Evolutionary conservation across 53 echinoderm and acorn worm species (phyloP).

Genomic region (Holothuria scabra): DNA sequence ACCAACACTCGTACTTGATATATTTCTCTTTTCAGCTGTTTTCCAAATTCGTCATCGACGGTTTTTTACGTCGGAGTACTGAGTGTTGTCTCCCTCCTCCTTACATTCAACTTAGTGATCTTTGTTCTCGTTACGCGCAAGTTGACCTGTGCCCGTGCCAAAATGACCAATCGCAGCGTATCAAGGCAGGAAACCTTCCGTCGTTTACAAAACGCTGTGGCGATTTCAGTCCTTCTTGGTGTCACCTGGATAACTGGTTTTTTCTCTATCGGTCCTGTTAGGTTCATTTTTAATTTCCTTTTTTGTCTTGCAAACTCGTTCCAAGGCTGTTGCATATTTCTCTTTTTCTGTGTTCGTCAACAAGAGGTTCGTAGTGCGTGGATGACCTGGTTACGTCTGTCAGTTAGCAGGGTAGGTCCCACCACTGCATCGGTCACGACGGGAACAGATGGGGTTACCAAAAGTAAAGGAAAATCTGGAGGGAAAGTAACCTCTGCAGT

Average conservation of each 20-base stretch:
- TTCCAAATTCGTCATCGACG: not conserved
- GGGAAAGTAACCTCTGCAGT: not conserved
- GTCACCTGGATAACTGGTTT: slow-evolving; percentile 85
- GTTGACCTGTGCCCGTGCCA: slow-evolving; percentile 36
- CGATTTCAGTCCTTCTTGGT: slow-evolving; percentile 71
- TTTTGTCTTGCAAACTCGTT: slow-evolving; percentile 80
- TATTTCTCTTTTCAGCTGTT: slow-evolving; percentile 10
- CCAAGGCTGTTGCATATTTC: slow-evolving; percentile 78
- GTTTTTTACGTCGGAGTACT: slow-evolving; percentile 35
- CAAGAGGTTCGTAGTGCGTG: slow-evolving; percentile 61
- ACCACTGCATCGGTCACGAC: not conserved
- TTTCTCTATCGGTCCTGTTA: slow-evolving; percentile 55
- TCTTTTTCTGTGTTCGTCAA: slow-evolving; percentile 75
- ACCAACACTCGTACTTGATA: no score
- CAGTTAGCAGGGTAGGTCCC: not conserved
- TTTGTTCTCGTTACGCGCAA: slow-evolving; percentile 51
- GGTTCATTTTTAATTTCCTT: slow-evolving; percentile 65
- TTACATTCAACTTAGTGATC: slow-evolving; percentile 53
- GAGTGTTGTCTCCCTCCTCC: slow-evolving; percentile 32
- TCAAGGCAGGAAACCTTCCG: slow-evolving; percentile 32
- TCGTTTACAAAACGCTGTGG: slow-evolving; percentile 71
- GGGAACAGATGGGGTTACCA: not conserved
- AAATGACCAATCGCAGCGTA: not conserved
- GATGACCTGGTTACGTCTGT: slow-evolving; percentile 28
- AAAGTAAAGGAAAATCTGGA: not conserved